Base-by-base conservation (phyloP, 2,113 vertebrate species). In the Oreochromis tanganicae region DNA sequence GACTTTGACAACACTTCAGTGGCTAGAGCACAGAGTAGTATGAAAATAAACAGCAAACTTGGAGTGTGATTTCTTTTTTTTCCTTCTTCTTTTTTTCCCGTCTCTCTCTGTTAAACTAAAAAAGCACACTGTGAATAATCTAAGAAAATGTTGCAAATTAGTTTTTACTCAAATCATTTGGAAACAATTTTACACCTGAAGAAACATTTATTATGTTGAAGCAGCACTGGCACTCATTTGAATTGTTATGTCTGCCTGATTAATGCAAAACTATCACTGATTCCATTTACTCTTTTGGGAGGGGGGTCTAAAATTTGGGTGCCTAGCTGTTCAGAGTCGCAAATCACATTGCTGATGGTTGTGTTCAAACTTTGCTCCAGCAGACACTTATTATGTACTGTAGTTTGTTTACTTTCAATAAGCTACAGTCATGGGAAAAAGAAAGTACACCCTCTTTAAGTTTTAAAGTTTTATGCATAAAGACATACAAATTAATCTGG, bases 81-180 rank as follows among this genome's bases (percentile, higher is more conserved):
- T 24, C 24, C 5, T 7, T 9, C 3, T n/a, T 63, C 0, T n/a
- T 63, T 2, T 61, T 63, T 38, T 1, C 34, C 0, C 0, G 4
- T n/a, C 27, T n/a, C 73, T 78, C 27, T 32, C 46, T 52, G 16
- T 32, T 78, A 8, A 50, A 78, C 10, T 32, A 12, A 32, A 29
- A 66, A 46, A 75, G 38, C 1, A 73, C 6, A 32, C 9, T 32
- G 6, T 78, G 10, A 52, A 32, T 78, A 75, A 52, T 78, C 13
- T 73, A 73, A 73, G 21, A 73, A 48, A 48, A 4, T 73, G 41
- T 73, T 73, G 21, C 13, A 73, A 73, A 73, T 73, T 46, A 46
- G 68, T 9, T 27, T 73, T 27, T 17, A 73, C 36, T 73, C n/a
- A 27, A 46, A 73, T 27, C 68, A 73, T 43, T 27, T 71, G 66